phyloP scores from a whole-genome alignment of 2,797 vertebrate species.

The Propithecus deckenii region DNA sequence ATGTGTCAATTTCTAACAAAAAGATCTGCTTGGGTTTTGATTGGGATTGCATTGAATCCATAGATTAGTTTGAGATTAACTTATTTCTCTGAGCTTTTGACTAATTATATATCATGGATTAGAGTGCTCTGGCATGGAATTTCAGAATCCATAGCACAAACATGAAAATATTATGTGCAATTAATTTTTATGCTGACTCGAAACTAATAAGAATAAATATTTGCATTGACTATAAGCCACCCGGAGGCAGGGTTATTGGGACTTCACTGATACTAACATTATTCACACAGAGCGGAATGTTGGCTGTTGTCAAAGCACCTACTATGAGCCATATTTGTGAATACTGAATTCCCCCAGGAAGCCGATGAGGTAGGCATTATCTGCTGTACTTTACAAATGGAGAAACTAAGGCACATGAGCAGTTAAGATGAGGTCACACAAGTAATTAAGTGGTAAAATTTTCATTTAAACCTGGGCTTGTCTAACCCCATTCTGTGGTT shows the following conservation, averaged over 20 bases:
- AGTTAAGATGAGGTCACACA: neutral
- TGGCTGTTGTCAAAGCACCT: neutral
- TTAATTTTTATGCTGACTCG: neutral
- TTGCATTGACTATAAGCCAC: neutral
- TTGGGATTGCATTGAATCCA: neutral
- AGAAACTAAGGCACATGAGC: neutral
- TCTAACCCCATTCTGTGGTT: neutral
- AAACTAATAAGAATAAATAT: neutral
- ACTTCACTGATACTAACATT: neutral
- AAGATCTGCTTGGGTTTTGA: neutral
- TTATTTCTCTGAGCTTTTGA: conserved; percentile 11
- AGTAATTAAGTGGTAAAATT: neutral
- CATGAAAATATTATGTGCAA: neutral
- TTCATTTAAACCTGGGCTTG: neutral
- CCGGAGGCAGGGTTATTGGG: neutral
- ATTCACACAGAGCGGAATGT: neutral
- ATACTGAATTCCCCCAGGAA: conserved; percentile 4
- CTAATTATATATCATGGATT: neutral
- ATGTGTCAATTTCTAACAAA: neutral
- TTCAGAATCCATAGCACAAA: neutral
- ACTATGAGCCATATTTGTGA: neutral
- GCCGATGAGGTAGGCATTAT: neutral
- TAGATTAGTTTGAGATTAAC: neutral
- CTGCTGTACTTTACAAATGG: neutral
- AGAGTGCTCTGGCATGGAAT: neutral